Evolutionary conservation across 2,113 vertebrate species (phyloP), one percentile per base, ranked within the genome.

Genomic region (Cygnus buccinator): DNA sequence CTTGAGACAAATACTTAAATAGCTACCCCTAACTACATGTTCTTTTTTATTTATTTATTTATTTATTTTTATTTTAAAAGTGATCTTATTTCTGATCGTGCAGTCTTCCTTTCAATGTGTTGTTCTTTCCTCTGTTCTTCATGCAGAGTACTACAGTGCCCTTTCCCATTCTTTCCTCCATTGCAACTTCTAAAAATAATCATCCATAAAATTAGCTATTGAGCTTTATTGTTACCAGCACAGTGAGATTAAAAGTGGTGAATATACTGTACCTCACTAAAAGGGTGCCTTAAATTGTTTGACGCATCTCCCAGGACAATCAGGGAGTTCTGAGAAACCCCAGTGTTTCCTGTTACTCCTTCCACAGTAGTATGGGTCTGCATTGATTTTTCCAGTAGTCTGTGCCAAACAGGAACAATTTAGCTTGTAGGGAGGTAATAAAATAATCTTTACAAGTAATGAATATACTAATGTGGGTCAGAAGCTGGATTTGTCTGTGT

Each of bases 371-470:
- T 90, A 87, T 46, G 33, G 57, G 61, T 87, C 48, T 94, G 66
- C 92, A 97, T 95, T 95, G 95, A 97, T 97, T 95, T 97, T 97
- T 97, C 95, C 94, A 94, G 74, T 84, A 78, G 73, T 50, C 90
- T 87, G 35, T 97, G 95, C 95, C 95, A 97, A 95, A 93, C 80
- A 95, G 90, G 80, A 94, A 93, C 95, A 96, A 96, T 96, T 93
- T 92, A 78, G 68, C 61, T 93, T 46, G 22, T 39, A 77, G 39
- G 61, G 83, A 93, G 93, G 94, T 89, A 94, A 90, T 96, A 96
- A 95, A 96, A 92, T 92, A 90, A 75, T 88, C 63, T 94, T 95
- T 92, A 67, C 52, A 78, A 89, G 90, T 52, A 83, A 46, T 84
- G 81, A 76, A 58, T 90, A 35, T 62, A 72, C 23, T 86, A 67